A percentile compares a stretch with the other conserved stretches of the same genome.
phyloP scores from a whole-genome alignment of 2,797 vertebrate species.

The Hypotaenidia philippensis region DNA sequence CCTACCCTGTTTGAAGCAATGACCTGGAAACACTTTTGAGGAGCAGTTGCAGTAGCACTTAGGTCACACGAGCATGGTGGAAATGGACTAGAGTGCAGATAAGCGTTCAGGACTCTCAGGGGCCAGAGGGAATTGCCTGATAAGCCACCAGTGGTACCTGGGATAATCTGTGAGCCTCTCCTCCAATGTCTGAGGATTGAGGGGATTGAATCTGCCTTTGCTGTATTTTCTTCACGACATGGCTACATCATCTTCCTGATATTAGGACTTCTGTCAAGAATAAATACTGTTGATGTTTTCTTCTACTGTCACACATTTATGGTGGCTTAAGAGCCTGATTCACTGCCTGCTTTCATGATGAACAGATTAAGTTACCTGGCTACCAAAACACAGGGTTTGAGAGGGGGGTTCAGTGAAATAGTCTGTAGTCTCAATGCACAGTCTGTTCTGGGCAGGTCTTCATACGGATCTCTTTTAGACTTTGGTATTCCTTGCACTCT shows the following conservation, averaged over 20 bases:
- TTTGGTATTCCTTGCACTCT: background rate
- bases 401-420: background rate
- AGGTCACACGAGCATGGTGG: rapidly evolving
- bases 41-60: background rate
- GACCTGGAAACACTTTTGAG: background rate
- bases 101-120: background rate
- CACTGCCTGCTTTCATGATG: background rate
- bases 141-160: background rate
- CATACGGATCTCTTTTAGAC: background rate
- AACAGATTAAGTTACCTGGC: background rate
- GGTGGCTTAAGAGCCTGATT: background rate
- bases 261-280: background rate
- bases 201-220: background rate
- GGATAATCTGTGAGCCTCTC: background rate
- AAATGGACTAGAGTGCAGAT: background rate
- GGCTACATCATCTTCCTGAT: background rate
- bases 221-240: background rate
- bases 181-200: background rate
- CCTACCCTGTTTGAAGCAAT: background rate
- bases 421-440: background rate
- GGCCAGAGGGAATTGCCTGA: background rate
- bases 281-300: background rate
- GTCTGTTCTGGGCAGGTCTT: background rate
- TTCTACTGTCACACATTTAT: background rate
- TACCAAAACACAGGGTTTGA: background rate